Evolutionary conservation across 2,113 vertebrate species (phyloP), one percentile per base, ranked within the genome.

Genomic region (Origma solitaria): DNA sequence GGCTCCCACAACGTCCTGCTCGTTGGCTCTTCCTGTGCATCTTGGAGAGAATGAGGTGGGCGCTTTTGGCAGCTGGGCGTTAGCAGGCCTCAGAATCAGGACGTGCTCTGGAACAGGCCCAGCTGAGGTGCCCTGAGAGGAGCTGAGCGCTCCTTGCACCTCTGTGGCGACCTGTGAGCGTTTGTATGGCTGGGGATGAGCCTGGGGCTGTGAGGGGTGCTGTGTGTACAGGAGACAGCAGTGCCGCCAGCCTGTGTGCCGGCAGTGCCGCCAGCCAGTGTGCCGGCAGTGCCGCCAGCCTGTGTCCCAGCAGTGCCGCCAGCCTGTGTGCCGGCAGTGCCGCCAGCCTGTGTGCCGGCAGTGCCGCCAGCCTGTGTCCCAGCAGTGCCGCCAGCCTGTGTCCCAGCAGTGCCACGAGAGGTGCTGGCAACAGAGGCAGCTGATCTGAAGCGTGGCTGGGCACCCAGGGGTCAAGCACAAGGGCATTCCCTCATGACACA

Each of bases 191-290:
- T 88, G 2, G 20, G 50, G 42, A 47, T 56, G 54, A 33, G 12
- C 15, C 19, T 25, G 14, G 22, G 42, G 42, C 45, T 28, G 25
- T 30, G 38, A 40, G 38, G 38, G 38, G 38, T 40, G 38, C 60
- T 16, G 5, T 0, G 0, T 8, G 33, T 15, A 30, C 10, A 15
- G 7, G 4, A 30, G 12, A 51, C 22, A 53, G 30, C 44, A 4
- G 35, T 49, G 28, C 33, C 61, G 40, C 57, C 47, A 28, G 13
- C 9, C 19, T n/a, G 28, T 20, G 37, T 57, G 37, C 47, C n/a
- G n/a, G 58, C 13, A 45, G 31, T 45, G 50, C 37, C 28, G n/a
- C n/a, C n/a, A n/a, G n/a, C n/a, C n/a, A n/a, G n/a, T n/a, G n/a
- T n/a, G n/a, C n/a, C n/a, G n/a, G n/a, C n/a, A n/a, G n/a, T n/a